Evolutionary conservation across 1,140 invertebrate species (phyloP), one percentile per base, ranked within the genome.

Genomic region (Apis laboriosa): DNA sequence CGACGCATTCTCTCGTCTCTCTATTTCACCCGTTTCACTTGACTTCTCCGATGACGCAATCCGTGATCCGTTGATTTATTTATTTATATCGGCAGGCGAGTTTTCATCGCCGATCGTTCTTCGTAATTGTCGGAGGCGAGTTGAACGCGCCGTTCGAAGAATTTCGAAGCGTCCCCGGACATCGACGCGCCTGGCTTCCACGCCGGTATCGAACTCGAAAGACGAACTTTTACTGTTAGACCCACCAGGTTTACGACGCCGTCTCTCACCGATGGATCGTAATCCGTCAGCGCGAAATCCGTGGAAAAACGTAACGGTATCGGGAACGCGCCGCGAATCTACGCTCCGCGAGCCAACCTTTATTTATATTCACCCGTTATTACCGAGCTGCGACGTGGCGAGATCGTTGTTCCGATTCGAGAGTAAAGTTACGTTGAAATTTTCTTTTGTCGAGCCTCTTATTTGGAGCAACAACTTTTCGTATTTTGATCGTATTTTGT

Each of bases 181-280:
- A 55, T 56, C 12, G 51, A 43, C n/a, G 17, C 28, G 68, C n/a
- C n/a, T n/a, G n/a, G n/a, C 70, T n/a, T 19, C 24, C 15, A 28
- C 19, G 34, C 34, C 3, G 34, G 34, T 68, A 24, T 17, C 64
- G 15, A 34, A 9, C 63, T 34, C 17, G 21, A 34, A 86, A 34
- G 64, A 80, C 81, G 66, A 73, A 34, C 75, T 72, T 87, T 86
- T 87, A 87, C 86, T 80, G 76, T 89, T 86, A 81, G 63, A 79
- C 34, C 34, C 75, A 55, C 67, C 70, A 43, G 5, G 21, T 87
- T 87, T 72, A 85, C 78, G 86, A 87, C 53, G 64, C 71, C 15
- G 56, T 74, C 80, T 76, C 63, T 67, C 53, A 1, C 67, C 49
- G 28, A 19, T 11, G 55, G 73, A 82, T 76, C 64, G 73, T 76